Conservation (phyloP, 2,888 invertebrate genomes). For the Pammene aurita region DNA sequence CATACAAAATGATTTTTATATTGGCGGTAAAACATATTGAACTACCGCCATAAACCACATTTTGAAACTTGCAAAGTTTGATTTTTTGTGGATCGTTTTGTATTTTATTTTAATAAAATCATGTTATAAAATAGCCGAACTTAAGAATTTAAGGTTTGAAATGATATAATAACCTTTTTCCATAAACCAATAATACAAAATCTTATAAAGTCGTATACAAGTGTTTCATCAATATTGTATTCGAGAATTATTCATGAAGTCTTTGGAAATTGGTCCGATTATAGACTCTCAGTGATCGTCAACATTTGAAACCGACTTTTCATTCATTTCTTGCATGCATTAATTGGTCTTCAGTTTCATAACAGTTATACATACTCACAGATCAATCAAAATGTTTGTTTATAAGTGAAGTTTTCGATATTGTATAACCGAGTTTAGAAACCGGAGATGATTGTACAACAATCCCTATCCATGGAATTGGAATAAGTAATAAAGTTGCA, state of each 20-base stretch:
- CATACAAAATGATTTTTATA: too few relatives aligned
- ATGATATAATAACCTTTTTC: too few relatives aligned
- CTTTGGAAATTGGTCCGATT: background rate
- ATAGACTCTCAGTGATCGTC: background rate
- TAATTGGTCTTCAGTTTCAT: background rate
- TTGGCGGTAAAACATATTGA: too few relatives aligned
- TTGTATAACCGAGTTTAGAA: background rate
- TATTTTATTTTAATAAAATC: too few relatives aligned
- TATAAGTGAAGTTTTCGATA: background rate
- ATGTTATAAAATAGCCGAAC: too few relatives aligned
- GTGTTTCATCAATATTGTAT: too few relatives aligned
- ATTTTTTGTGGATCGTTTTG: too few relatives aligned
- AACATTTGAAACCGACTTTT: background rate
- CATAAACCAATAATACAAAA: too few relatives aligned
- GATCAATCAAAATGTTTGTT: background rate
- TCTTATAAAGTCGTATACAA: background rate
- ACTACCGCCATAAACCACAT: too few relatives aligned
- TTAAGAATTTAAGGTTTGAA: too few relatives aligned
- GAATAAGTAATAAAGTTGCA: background rate
- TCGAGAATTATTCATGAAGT: background rate
- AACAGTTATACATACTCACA: background rate
- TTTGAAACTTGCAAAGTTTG: too few relatives aligned
- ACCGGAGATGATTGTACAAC: slow-evolving; percentile 10
- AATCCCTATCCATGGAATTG: slow-evolving; percentile 1
- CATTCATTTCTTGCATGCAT: background rate